These are phyloP conservation scores for Campylomormyrus numenius DNA, from an alignment of 2,113 vertebrate genomes.

Conservation along the genomic window DNA sequence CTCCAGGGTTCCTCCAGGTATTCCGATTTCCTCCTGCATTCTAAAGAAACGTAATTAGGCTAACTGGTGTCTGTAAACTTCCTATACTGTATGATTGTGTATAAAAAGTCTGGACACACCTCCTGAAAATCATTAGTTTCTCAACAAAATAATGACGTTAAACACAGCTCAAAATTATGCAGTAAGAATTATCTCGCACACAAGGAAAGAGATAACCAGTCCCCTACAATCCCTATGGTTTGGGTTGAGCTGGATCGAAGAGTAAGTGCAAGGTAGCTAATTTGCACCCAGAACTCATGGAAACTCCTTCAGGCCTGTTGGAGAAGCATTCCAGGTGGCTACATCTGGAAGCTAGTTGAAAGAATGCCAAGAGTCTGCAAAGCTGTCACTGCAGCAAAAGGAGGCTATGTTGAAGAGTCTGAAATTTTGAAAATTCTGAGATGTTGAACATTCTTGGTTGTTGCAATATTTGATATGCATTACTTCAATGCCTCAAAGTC, in stretches of 20 bases:
- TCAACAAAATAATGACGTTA: background rate
- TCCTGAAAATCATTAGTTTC: background rate
- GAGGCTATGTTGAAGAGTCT: background rate
- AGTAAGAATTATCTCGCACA: background rate
- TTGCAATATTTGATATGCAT: background rate
- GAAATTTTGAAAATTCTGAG: background rate
- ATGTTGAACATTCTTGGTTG: background rate
- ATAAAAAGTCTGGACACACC: background rate
- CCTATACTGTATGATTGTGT: background rate
- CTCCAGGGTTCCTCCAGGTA: background rate
- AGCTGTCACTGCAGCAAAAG: background rate
- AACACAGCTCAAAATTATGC: background rate
- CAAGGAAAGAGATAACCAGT: background rate
- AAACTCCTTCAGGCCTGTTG: too few species aligned
- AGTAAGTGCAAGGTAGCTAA: too few species aligned
- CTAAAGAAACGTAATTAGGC: background rate
- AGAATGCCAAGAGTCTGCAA: too few species aligned
- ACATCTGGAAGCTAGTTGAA: too few species aligned
- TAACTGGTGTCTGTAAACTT: background rate
- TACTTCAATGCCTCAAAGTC: background rate
- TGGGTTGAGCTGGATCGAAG: background rate
- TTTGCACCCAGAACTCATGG: too few species aligned
- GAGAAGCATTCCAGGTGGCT: too few species aligned
- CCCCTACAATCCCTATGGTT: background rate
- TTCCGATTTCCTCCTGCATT: background rate